Percentiles rank a stretch among this genome's conserved stretches.
Evolutionary conservation across 1,140 invertebrate species (phyloP).

Genomic region (Hyles euphorbiae): DNA sequence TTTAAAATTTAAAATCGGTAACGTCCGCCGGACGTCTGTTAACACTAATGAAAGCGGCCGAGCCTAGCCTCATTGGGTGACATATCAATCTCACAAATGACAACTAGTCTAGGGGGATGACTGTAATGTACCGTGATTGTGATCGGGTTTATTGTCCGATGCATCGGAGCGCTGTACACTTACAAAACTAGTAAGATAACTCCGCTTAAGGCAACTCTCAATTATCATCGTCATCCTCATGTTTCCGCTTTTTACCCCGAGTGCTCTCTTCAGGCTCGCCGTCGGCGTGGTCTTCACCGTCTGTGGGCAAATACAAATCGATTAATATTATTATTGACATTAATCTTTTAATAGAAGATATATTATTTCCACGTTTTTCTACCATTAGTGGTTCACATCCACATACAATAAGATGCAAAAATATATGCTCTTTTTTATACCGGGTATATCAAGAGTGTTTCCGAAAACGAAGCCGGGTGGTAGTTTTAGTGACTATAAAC

Average conservation of each 20-base stretch:
- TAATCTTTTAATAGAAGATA: too few species aligned
- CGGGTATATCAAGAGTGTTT: too few species aligned
- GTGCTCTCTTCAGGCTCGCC: slow-evolving; percentile 68
- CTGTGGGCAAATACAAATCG: slow-evolving; percentile 18
- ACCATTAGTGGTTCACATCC: too few species aligned
- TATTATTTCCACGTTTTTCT: too few species aligned
- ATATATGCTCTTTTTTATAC: too few species aligned
- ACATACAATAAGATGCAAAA: too few species aligned
- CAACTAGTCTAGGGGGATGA: slow-evolving; percentile 45
- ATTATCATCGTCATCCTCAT: slow-evolving; percentile 70
- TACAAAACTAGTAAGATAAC: slow-evolving; percentile 68
- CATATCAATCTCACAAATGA: slow-evolving; percentile 47
- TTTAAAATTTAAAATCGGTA: slow-evolving; percentile 12
- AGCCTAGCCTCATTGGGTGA: slow-evolving; percentile 30
- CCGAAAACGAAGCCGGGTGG: too few species aligned
- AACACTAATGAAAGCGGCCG: slow-evolving; percentile 20
- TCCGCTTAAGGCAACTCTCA: slow-evolving; percentile 69
- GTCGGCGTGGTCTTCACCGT: slow-evolving; percentile 51
- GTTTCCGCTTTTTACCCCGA: slow-evolving; percentile 75
- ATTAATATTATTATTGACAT: neutral
- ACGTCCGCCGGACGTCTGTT: slow-evolving; percentile 15
- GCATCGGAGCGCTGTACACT: slow-evolving; percentile 70
- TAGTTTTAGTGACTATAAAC: too few species aligned
- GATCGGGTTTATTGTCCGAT: slow-evolving; percentile 67
- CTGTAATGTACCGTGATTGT: slow-evolving; percentile 33